Conservation (phyloP, 2,113 vertebrate species). For the Phylloscopus trochilus region DNA sequence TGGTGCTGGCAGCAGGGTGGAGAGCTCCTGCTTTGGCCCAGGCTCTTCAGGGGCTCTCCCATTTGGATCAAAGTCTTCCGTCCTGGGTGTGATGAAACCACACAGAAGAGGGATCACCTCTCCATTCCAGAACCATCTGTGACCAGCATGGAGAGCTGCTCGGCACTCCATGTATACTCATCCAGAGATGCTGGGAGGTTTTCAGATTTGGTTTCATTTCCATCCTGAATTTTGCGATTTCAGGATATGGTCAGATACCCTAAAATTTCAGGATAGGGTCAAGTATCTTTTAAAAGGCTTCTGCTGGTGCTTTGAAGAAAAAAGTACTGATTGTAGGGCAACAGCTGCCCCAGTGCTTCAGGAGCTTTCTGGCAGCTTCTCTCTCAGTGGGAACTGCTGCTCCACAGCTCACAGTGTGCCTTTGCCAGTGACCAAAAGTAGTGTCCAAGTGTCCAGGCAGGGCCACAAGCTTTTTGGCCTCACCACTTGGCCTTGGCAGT, state of each 20-base stretch:
- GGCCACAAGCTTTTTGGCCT: neutral
- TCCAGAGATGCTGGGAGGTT: neutral
- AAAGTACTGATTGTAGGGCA: neutral
- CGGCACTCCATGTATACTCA: neutral
- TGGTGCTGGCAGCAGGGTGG: neutral
- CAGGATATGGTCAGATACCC: neutral
- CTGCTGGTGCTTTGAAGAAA: neutral
- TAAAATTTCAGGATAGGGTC: neutral
- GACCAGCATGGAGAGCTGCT: neutral
- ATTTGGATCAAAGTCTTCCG: neutral
- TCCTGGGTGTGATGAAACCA: neutral
- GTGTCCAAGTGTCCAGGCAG: fast-evolving
- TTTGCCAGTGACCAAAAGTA: fast-evolving
- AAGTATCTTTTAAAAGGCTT: neutral
- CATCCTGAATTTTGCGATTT: neutral
- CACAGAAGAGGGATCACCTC: neutral
- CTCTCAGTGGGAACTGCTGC: neutral
- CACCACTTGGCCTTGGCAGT: neutral
- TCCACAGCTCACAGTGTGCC: neutral
- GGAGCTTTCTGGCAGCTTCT: neutral
- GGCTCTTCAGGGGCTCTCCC: neutral
- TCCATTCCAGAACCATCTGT: neutral
- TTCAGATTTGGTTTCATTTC: neutral
- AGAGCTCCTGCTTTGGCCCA: fast-evolving
- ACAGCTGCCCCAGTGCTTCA: fast-evolving